Conservation (phyloP, 2,113 vertebrate genomes). For the Emydocephalus ijimae region DNA sequence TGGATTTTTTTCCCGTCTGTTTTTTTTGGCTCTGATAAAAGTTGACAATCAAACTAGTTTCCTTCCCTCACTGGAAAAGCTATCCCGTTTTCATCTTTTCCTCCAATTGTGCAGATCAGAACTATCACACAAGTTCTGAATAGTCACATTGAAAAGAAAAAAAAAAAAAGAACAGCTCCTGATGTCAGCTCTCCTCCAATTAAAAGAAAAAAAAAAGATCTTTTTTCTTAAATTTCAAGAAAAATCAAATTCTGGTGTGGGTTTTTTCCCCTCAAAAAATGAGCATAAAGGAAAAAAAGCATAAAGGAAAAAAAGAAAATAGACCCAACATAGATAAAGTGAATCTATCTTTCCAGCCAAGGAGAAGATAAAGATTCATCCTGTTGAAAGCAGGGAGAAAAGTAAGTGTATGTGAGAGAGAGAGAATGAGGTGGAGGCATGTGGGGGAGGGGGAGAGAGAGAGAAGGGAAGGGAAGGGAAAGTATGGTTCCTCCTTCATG, state of each 20-base stretch:
- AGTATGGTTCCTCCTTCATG: neutral
- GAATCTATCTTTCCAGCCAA: neutral
- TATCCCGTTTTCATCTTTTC: neutral
- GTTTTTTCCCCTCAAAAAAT: neutral
- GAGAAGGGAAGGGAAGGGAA: neutral
- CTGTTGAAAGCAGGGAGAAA: neutral
- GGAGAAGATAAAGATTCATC: neutral
- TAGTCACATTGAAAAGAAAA: neutral
- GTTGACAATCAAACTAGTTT: neutral
- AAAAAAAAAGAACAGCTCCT: neutral
- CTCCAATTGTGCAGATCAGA: neutral
- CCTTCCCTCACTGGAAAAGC: neutral
- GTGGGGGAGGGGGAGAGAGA: neutral
- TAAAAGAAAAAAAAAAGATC: neutral
- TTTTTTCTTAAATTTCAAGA: neutral
- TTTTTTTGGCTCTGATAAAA: neutral
- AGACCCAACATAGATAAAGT: neutral
- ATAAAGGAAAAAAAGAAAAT: neutral
- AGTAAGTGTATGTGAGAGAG: neutral
- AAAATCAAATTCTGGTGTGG: neutral
- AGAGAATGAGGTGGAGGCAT: neutral
- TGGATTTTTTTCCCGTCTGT: neutral
- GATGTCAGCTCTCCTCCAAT: neutral
- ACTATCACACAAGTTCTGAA: neutral
- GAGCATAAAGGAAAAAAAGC: neutral